Evolutionary conservation across 2,113 vertebrate genomes (phyloP).

Genomic region (Thamnophis sirtalis): DNA sequence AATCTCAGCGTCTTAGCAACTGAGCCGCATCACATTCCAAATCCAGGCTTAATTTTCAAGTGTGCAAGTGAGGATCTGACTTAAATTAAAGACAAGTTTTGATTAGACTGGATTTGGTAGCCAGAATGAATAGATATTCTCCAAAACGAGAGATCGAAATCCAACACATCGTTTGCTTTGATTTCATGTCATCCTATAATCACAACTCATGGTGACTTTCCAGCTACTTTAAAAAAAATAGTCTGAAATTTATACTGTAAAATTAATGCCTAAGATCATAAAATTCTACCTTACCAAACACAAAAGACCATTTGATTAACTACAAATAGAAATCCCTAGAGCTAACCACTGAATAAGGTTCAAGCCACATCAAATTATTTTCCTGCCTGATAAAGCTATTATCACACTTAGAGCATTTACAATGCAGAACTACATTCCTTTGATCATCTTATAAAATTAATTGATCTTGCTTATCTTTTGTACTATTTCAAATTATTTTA

Average conservation of each 20-base stretch:
- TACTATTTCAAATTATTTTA: slow-evolving; percentile 87
- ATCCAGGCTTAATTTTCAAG: background rate
- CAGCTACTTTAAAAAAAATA: slow-evolving; percentile 43
- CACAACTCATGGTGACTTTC: slow-evolving; percentile 45
- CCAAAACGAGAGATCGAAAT: slow-evolving; percentile 10
- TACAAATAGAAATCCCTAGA: slow-evolving; percentile 73
- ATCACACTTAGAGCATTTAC: slow-evolving; percentile 72
- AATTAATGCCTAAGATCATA: slow-evolving; percentile 65
- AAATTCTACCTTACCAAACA: slow-evolving; percentile 66
- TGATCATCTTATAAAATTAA: slow-evolving; percentile 83
- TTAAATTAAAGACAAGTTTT: background rate
- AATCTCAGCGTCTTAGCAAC: too few relatives aligned
- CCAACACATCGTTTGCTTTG: slow-evolving; percentile 23
- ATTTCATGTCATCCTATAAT: slow-evolving; percentile 44
- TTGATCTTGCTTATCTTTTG: slow-evolving; percentile 88
- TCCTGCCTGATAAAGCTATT: slow-evolving; percentile 73
- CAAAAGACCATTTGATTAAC: slow-evolving; percentile 70
- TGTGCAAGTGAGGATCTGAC: fast-evolving
- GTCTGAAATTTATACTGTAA: slow-evolving; percentile 58
- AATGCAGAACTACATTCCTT: slow-evolving; percentile 76
- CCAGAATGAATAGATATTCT: slow-evolving; percentile 6
- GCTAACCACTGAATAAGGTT: slow-evolving; percentile 67
- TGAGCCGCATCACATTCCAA: background rate
- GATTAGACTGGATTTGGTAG: background rate
- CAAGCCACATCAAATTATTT: slow-evolving; percentile 72